Percentiles rank a stretch among this genome's conserved stretches.
phyloP scores from a whole-genome alignment of 2,797 vertebrate species.

The Corythornis leucogaster region DNA sequence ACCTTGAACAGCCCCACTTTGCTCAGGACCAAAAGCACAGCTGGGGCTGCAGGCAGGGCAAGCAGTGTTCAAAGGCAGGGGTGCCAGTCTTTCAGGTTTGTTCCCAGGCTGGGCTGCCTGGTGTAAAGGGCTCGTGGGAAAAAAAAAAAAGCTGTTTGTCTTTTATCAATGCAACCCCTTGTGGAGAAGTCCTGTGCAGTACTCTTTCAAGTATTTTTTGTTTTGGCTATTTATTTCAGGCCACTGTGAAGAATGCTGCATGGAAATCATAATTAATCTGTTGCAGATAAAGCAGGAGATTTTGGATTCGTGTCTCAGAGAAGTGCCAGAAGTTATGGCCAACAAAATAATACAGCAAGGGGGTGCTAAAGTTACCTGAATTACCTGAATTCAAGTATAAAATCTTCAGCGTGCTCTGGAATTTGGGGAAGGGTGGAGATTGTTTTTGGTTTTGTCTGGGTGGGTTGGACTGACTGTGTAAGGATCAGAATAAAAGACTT shows the following conservation, averaged over 20 bases:
- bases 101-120: neutral
- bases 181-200: neutral
- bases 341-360: neutral
- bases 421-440: neutral
- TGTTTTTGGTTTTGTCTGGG: neutral
- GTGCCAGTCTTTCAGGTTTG: slow-evolving; percentile 28
- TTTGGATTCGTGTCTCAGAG: neutral
- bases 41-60: neutral
- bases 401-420: neutral
- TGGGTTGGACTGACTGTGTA: neutral
- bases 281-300: neutral
- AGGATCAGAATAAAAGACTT: slow-evolving; percentile 6
- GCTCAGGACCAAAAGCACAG: neutral
- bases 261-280: neutral
- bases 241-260: neutral
- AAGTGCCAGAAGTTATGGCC: neutral
- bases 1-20: neutral
- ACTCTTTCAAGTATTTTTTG: neutral
- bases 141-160: neutral
- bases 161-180: neutral
- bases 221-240: neutral
- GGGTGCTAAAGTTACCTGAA: neutral
- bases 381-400: neutral
- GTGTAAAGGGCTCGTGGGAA: neutral
- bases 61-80: neutral